A percentile compares a stretch with the other conserved stretches of the same genome.
Conservation (phyloP, 2,797 vertebrate species). For the Buphagus erythrorhynchus region DNA sequence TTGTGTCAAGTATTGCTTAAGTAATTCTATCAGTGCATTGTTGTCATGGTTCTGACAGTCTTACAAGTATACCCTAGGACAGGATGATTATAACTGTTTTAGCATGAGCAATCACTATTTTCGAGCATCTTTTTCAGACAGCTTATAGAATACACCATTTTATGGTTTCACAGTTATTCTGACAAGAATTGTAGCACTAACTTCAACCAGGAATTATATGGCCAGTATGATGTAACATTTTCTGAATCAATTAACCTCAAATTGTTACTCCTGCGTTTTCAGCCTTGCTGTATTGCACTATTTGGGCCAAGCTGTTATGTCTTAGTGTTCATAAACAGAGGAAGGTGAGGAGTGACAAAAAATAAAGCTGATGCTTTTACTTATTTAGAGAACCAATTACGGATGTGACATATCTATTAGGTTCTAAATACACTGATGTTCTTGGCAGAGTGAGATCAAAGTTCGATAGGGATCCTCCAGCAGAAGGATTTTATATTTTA, state of each 20-base stretch:
- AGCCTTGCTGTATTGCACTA: not conserved
- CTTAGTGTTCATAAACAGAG: not conserved
- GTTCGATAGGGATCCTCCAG: not conserved
- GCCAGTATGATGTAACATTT: not conserved
- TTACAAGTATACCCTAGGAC: not conserved
- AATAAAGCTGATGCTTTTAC: not conserved
- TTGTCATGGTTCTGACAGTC: not conserved
- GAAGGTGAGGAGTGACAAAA: not conserved
- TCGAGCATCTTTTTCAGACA: not conserved
- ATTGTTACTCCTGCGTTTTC: not conserved
- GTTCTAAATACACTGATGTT: not conserved
- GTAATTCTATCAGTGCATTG: not conserved
- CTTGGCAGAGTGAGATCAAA: not conserved
- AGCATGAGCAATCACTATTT: accelerated
- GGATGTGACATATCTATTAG: not conserved
- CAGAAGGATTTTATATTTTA: not conserved
- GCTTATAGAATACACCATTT: not conserved
- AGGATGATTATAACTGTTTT: not conserved
- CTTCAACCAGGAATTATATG: not conserved
- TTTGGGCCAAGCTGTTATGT: not conserved
- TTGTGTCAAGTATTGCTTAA: not conserved
- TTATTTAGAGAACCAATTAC: not conserved
- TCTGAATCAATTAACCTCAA: not conserved
- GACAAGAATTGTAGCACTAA: not conserved
- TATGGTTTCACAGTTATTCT: not conserved